A percentile compares a stretch with the other conserved stretches of the same genome.
Conservation (phyloP, 2,797 vertebrate genomes). For the Gephyroberyx darwinii region DNA sequence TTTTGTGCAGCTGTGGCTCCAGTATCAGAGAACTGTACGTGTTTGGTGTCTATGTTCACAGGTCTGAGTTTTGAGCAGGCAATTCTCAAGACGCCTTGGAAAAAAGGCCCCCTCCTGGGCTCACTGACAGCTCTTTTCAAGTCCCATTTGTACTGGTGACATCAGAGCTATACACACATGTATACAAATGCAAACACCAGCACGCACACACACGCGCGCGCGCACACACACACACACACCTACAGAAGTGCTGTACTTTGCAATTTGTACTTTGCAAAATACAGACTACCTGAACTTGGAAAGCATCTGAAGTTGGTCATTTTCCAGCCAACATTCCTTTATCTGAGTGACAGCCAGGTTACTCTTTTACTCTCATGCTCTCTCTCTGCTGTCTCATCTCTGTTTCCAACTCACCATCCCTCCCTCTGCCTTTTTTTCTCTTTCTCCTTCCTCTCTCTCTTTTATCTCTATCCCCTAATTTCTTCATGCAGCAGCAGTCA, state of each 20-base stretch:
- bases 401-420: conserved; percentile 1
- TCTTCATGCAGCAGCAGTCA: conserved; percentile 13
- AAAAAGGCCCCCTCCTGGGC: conserved; percentile 34
- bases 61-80: conserved; percentile 43
- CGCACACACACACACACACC: conserved; percentile 8
- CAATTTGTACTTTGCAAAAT: conserved; percentile 29
- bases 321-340: conserved; percentile 25
- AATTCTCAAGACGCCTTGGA: conserved; percentile 36
- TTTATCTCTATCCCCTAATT: not conserved
- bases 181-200: conserved; percentile 5
- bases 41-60: conserved; percentile 38
- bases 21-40: conserved; percentile 47
- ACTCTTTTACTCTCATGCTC: conserved; percentile 18
- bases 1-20: conserved; percentile 56
- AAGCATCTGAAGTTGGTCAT: conserved; percentile 24
- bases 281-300: conserved; percentile 19
- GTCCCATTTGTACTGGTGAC: conserved; percentile 49
- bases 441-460: not conserved
- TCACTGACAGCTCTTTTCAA: conserved; percentile 41
- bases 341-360: conserved; percentile 22
- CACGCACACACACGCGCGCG: not conserved
- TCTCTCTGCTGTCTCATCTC: conserved; percentile 1
- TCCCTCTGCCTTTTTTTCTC: not conserved
- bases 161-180: conserved; percentile 27
- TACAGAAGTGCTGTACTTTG: conserved; percentile 36